Evolutionary conservation across 23 tunicate species (phyloP).

Genomic region (Trididemnum clinides): DNA sequence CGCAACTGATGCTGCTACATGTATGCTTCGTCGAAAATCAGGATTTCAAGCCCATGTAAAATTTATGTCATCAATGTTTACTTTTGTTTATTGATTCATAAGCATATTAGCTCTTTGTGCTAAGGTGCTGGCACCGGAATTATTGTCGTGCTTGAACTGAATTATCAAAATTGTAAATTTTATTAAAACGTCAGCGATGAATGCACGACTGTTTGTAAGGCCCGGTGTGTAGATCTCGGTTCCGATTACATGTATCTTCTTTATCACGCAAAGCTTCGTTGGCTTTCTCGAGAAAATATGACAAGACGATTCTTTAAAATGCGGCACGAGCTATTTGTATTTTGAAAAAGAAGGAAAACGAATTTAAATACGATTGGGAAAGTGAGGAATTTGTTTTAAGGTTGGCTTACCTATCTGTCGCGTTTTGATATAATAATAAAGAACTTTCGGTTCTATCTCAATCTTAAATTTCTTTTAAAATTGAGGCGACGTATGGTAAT

Average conservation of each 20-base stretch:
- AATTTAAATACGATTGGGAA: neutral
- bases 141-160: too few relatives aligned
- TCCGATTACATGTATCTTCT: neutral
- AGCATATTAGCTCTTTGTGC: neutral
- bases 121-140: neutral
- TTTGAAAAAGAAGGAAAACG: neutral
- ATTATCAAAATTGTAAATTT: too few relatives aligned
- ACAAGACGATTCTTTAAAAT: neutral
- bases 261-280: neutral
- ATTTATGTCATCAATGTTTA: neutral
- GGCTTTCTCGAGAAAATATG: neutral
- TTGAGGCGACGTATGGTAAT: too few relatives aligned
- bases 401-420: neutral
- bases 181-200: neutral
- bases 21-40: neutral
- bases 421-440: neutral
- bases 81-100: neutral
- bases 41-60: neutral
- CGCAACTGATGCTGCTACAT: neutral
- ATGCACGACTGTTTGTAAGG: neutral
- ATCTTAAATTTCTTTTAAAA: too few relatives aligned
- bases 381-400: neutral
- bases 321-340: neutral
- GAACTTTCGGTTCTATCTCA: neutral
- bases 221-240: neutral